Conservation (phyloP, 2,113 vertebrate species). For the Sakesphorus luctuosus region DNA sequence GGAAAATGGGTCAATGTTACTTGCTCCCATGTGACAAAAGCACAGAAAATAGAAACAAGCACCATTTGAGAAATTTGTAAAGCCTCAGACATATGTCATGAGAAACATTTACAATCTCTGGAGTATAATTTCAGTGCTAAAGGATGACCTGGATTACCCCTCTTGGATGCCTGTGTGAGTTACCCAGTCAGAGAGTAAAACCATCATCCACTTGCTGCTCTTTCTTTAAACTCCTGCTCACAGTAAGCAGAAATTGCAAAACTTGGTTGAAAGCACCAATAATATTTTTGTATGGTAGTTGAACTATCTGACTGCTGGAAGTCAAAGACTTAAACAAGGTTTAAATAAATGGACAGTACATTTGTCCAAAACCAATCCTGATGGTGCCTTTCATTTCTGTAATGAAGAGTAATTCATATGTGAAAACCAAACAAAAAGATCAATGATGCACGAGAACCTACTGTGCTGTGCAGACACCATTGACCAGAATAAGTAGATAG, state of each 20-base stretch:
- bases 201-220: not conserved
- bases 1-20: slow-evolving; percentile 49
- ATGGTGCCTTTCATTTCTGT: not conserved
- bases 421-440: slow-evolving; percentile 2
- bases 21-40: slow-evolving; percentile 60
- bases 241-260: slow-evolving; percentile 16
- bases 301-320: not conserved
- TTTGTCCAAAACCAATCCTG: not conserved
- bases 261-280: not conserved
- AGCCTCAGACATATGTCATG: slow-evolving; percentile 58
- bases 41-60: slow-evolving; percentile 59
- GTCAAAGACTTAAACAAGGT: not conserved
- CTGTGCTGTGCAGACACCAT: not conserved
- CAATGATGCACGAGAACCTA: not conserved
- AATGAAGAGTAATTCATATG: not conserved
- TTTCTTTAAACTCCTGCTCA: not conserved
- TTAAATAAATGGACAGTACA: not conserved
- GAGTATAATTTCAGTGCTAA: slow-evolving; percentile 5
- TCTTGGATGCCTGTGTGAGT: not conserved
- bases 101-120: slow-evolving; percentile 52
- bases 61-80: slow-evolving; percentile 62
- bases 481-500: not conserved
- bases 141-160: slow-evolving; percentile 29
- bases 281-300: not conserved
- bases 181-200: not conserved